Conservation (phyloP, 2,888 invertebrate genomes). For the Sicus ferrugineus region DNA sequence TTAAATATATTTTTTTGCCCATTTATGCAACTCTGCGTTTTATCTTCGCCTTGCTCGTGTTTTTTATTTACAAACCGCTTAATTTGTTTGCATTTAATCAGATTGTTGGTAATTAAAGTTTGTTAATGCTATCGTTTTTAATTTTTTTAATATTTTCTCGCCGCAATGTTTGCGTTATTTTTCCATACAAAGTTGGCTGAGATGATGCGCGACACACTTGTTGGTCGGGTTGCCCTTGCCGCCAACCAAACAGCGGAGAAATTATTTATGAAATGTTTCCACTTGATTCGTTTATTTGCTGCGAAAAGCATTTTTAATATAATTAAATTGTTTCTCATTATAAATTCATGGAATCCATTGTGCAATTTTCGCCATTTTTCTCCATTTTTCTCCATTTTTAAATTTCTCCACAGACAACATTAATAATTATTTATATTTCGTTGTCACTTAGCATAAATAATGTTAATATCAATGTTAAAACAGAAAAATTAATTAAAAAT, state of each 20-base stretch:
- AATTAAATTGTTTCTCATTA: constrained; percentile 53
- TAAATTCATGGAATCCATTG: constrained; percentile 44
- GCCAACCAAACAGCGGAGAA: too few relatives aligned
- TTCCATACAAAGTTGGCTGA: not conserved
- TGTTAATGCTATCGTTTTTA: not conserved
- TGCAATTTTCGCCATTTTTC: not conserved
- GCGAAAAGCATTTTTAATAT: constrained; percentile 49
- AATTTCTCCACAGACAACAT: not conserved
- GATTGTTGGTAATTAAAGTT: constrained; percentile 46
- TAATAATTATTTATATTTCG: constrained; percentile 31
- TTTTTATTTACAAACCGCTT: constrained; percentile 60
- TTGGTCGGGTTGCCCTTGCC: too few relatives aligned
- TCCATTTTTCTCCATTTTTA: not conserved
- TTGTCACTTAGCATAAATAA: constrained; percentile 28
- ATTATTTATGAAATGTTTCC: not conserved
- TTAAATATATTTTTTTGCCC: too few relatives aligned
- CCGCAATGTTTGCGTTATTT: not conserved
- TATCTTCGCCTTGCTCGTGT: not conserved
- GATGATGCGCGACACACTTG: too few relatives aligned
- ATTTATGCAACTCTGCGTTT: too few relatives aligned
- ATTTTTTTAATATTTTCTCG: not conserved
- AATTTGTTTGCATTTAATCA: constrained; percentile 59
- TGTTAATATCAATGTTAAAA: constrained; percentile 26
- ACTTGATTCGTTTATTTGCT: constrained; percentile 19
- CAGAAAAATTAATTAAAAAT: constrained; percentile 32